phyloP scores from a whole-genome alignment of 2,888 invertebrate genomes.

The Icerya purchasi region DNA sequence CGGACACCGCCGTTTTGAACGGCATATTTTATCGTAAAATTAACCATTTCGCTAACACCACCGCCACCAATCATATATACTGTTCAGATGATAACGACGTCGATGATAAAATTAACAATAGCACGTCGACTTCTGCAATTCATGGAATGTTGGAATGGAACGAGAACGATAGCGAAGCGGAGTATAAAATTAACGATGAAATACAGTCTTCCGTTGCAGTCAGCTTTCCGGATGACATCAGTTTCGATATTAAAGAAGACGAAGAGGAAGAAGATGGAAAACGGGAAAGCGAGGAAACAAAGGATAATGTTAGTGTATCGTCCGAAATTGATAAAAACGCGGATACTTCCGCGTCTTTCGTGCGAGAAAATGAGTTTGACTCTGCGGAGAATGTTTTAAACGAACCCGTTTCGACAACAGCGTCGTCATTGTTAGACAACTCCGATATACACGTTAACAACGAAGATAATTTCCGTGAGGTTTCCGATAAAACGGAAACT shows the following conservation, averaged over 20 bases:
- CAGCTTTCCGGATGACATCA: not conserved
- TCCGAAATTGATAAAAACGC: too few relatives aligned
- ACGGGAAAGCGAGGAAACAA: too few relatives aligned
- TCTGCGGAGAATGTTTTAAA: too few relatives aligned
- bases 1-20: slow-evolving; percentile 10
- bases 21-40: slow-evolving; percentile 9
- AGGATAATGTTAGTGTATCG: too few relatives aligned
- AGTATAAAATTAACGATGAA: slow-evolving; percentile 6
- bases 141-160: slow-evolving; percentile 7
- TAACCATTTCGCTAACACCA: slow-evolving; percentile 5
- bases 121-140: slow-evolving; percentile 3
- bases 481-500: too few relatives aligned
- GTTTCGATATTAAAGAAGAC: not conserved
- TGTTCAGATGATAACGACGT: not conserved
- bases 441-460: too few relatives aligned
- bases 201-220: not conserved
- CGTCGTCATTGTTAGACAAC: too few relatives aligned
- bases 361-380: too few relatives aligned
- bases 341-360: too few relatives aligned
- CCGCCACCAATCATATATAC: not conserved
- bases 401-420: too few relatives aligned
- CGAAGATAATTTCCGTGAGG: too few relatives aligned
- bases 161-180: not conserved
- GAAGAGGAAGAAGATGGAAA: not conserved
- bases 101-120: slow-evolving; percentile 6